A percentile compares a stretch with the other conserved stretches of the same genome.
These are phyloP conservation scores for Lordiphosa collinella DNA, from an alignment of 1,140 invertebrate species.

Conservation along the genomic window DNA sequence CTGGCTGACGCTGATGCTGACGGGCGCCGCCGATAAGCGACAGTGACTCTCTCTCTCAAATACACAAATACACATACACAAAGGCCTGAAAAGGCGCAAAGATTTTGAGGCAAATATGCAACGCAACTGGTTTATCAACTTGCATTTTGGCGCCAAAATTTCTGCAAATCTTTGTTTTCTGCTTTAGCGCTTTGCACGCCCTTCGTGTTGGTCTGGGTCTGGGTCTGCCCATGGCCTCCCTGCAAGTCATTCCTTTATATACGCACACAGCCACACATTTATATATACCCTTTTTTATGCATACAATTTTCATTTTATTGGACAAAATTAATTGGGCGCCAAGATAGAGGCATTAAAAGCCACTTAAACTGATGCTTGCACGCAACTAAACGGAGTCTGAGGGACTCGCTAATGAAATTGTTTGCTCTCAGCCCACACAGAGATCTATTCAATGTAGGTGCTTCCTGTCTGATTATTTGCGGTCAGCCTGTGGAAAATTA, in stretches of 20 bases:
- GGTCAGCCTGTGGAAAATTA: constrained; percentile 58
- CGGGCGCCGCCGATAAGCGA: constrained; percentile 62
- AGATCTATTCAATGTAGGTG: background rate
- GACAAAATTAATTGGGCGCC: constrained; percentile 75
- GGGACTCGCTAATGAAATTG: constrained; percentile 63
- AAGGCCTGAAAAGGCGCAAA: constrained; percentile 49
- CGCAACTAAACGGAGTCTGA: constrained; percentile 29
- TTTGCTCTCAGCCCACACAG: constrained; percentile 30
- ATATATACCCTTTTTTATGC: constrained; percentile 50
- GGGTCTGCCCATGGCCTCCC: constrained; percentile 3
- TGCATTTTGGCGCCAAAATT: constrained; percentile 78
- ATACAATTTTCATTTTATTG: constrained; percentile 75
- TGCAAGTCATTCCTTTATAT: constrained; percentile 4
- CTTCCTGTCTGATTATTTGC: constrained; percentile 73
- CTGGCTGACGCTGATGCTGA: constrained; percentile 30
- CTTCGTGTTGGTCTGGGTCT: constrained; percentile 34
- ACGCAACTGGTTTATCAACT: constrained; percentile 78
- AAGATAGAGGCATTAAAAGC: constrained; percentile 76
- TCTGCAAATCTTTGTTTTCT: constrained; percentile 70
- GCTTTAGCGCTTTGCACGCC: constrained; percentile 65
- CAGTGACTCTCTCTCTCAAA: constrained; percentile 20
- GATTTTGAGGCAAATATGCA: constrained; percentile 66
- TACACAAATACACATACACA: constrained; percentile 20
- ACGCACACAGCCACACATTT: background rate
- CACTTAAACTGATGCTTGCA: constrained; percentile 49